Evolutionary conservation across 2,797 vertebrate species (phyloP), one percentile per base, ranked within the genome.

Genomic region (Eurystomus glaucurus): DNA sequence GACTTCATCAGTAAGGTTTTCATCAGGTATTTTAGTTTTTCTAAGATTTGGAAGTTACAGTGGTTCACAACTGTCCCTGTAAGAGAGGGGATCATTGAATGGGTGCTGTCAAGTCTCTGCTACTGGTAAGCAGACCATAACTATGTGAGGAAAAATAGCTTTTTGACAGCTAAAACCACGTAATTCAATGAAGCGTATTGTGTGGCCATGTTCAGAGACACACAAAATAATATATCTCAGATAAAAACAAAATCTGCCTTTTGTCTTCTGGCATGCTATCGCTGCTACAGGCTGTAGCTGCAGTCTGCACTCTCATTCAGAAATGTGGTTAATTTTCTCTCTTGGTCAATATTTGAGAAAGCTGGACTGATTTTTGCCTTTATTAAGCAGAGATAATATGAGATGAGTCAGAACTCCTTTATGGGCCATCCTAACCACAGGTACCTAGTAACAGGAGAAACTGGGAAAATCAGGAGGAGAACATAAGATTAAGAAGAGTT

Each of bases 91-190:
- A 20, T 71, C 37, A 35, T 77, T 22, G 45, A 55, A 75, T 8
- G 14, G 29, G 8, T 14, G 4, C 45, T 50, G 5, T 77, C 78
- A 92, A 81, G 69, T 58, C 43, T 72, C 54, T 45, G 10, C 65
- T 72, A 46, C 68, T 84, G 92, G 90, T 93, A 95, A 96, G 64
- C 66, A 86, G 65, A 43, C 64, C 26, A 14, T 46, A 79, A 74
- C 62, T 66, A 15, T 57, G 50, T 88, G 75, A 95, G 39, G 48
- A 94, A 82, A 90, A 84, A 66, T 29, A 88, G 75, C 57, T 68
- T 26, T 74, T 20, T 76, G 66, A 61, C 81, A 80, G 29, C 41
- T 57, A 23, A 96, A 92, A 87, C 85, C n/a, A 43, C 29, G 66
- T 85, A 22, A 75, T 85, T 92, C 90, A 74, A 0, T 58, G 74